phyloP scores from a whole-genome alignment of 1,140 invertebrate species.

The Ylistrum balloti region DNA sequence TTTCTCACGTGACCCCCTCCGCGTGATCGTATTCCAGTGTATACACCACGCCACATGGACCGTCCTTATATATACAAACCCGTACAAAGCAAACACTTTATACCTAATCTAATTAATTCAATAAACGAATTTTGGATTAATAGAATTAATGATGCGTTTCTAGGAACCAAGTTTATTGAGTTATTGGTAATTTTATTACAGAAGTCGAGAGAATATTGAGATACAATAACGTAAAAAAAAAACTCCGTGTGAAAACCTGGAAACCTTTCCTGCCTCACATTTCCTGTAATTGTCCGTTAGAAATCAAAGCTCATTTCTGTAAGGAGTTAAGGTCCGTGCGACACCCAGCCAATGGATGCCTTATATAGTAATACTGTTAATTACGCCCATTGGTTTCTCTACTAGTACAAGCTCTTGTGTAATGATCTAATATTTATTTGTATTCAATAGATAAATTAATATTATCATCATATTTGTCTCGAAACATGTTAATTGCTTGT shows the following conservation, averaged over 20 bases:
- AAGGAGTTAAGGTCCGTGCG: background rate
- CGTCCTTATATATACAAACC: no score
- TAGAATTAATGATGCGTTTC: background rate
- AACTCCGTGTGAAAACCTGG: background rate
- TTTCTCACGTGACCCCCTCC: background rate
- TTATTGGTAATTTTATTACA: background rate
- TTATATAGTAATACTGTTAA: background rate
- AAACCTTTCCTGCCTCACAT: background rate
- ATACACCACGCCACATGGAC: no score
- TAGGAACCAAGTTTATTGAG: background rate
- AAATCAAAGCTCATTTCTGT: background rate
- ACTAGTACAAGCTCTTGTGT: background rate
- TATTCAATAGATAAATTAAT: background rate
- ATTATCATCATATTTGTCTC: background rate
- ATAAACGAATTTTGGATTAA: no score
- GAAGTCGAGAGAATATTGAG: background rate
- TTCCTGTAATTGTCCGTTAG: background rate
- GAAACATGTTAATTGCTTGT: background rate
- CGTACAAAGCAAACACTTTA: no score
- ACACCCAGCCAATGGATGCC: background rate
- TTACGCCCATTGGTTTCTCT: background rate
- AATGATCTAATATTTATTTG: slow-evolving; percentile 36
- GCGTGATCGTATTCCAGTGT: no score
- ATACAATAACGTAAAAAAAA: no score
- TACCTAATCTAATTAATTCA: no score